Evolutionary conservation across 2,113 vertebrate genomes (phyloP).

Genomic region (Turdus rufiventris): DNA sequence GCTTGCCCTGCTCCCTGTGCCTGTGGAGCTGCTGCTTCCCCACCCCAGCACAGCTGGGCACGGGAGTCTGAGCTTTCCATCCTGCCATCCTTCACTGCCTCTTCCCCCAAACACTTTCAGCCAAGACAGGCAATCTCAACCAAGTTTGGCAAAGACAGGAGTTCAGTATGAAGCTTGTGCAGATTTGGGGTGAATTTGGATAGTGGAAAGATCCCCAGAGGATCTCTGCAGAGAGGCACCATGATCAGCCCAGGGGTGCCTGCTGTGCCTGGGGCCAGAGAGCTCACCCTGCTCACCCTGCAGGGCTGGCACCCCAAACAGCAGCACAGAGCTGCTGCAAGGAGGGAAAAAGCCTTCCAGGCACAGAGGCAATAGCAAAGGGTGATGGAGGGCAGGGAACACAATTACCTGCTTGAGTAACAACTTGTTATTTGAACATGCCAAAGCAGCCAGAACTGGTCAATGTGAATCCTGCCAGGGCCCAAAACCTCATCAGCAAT

Average conservation of each 20-base stretch:
- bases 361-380: not conserved
- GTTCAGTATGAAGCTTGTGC: not conserved
- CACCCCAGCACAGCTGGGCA: not conserved
- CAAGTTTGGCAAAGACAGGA: not conserved
- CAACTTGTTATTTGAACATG: not conserved
- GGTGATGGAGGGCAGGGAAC: not conserved
- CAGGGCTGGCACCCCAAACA: not conserved
- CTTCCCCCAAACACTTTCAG: not conserved
- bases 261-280: not conserved
- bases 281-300: not conserved
- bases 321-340: not conserved
- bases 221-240: not conserved
- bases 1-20: not conserved
- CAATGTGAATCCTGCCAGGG: not conserved
- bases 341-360: not conserved
- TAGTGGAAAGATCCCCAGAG: not conserved
- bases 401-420: not conserved
- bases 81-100: not conserved
- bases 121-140: not conserved
- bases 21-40: not conserved
- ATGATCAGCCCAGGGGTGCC: accelerated
- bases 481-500: not conserved
- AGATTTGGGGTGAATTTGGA: not conserved
- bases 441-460: not conserved
- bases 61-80: not conserved